These are phyloP conservation scores for Calidris pugnax DNA, from an alignment of 2,113 vertebrate genomes.

Conservation along the genomic window DNA sequence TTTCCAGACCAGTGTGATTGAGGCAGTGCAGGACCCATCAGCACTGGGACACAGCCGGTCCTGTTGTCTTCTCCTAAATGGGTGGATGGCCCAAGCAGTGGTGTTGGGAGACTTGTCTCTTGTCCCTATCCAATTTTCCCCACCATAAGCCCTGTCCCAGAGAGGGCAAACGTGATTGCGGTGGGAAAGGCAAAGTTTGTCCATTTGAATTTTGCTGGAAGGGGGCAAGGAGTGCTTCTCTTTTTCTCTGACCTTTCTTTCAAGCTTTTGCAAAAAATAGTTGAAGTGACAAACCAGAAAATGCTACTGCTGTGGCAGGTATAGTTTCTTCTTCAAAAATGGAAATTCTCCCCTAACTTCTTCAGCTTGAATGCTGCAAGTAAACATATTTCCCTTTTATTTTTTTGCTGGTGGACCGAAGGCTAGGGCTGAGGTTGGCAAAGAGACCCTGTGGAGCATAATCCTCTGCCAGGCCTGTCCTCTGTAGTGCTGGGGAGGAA, in stretches of 20 bases:
- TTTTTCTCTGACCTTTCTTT: not conserved
- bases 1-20: not conserved
- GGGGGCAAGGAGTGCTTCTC: not conserved
- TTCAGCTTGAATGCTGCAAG: not conserved
- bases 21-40: not conserved
- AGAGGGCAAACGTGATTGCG: not conserved
- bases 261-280: not conserved
- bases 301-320: not conserved
- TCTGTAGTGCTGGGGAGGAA: not conserved
- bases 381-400: not conserved
- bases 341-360: not conserved
- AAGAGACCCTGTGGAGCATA: not conserved
- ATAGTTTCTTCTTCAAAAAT: not conserved
- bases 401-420: not conserved
- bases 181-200: not conserved
- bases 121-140: not conserved
- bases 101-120: fast-evolving
- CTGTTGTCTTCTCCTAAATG: not conserved
- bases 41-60: fast-evolving
- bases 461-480: not conserved
- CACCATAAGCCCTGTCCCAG: not conserved
- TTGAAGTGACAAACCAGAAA: not conserved
- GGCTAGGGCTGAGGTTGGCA: not conserved
- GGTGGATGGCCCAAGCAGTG: not conserved
- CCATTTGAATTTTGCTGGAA: not conserved